Evolutionary conservation across 2,113 vertebrate genomes (phyloP), one percentile per base, ranked within the genome.

Genomic region (Cyanoramphus novaezelandiae): DNA sequence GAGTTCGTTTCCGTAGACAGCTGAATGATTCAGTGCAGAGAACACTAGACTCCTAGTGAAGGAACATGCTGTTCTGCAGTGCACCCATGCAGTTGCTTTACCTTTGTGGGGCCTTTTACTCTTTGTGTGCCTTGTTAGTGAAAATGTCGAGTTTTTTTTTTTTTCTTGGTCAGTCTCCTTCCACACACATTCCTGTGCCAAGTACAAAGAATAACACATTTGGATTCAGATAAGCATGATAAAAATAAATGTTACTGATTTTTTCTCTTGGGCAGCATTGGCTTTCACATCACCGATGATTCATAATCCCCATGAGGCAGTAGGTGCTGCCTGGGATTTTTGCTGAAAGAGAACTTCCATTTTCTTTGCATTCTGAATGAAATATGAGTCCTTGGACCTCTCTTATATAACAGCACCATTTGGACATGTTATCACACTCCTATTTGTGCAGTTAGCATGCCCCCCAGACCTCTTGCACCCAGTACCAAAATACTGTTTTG

Each of bases 361-460:
- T 96, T 96, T 84, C 39, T 90, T 90, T 83, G 55, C 35, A 9
- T 90, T 93, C 67, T 44, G 90, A 90, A 86, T 71, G 86, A 93
- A 95, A 84, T 84, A 75, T 28, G 91, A 94, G 41, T 82, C 63
- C 39, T 85, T 90, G 57, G 62, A 86, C 28, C 20, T 81, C 23
- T 92, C n/a, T 60, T 93, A 11, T 71, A 47, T 59, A 50, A 89
- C 83, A 78, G 31, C 35, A 92, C 35, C 1, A 8, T 82, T 92
- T 90, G 49, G 31, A 81, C 86, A 43, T 65, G 31, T 65, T 86
- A 72, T 65, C 8, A 7, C 3, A 4, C 43, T 92, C 55, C 35
- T 63, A 8, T 86, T 88, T 23, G 21, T 82, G 52, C 47, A 55
- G 65, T 7, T n/a, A 64, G 71, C 53, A 39, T 44, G 28, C 47